Percentiles rank a stretch among this genome's conserved stretches.
Evolutionary conservation across 2,113 vertebrate species (phyloP).

Genomic region (Actenoides hombroni): DNA sequence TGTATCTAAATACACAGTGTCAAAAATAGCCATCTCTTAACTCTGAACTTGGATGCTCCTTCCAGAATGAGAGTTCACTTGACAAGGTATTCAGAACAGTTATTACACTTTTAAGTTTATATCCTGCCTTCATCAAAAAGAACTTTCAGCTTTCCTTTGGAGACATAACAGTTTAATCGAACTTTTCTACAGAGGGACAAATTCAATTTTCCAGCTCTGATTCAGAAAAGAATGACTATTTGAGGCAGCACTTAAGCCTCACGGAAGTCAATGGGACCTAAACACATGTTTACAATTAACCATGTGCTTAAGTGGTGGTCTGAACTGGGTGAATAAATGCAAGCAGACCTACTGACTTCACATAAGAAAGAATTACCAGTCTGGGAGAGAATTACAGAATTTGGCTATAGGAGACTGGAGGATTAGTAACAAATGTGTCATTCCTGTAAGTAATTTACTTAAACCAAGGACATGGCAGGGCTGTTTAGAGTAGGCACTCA

Average conservation of each 20-base stretch:
- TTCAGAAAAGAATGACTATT: conserved; percentile 29
- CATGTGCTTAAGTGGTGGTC: conserved; percentile 29
- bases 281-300: conserved; percentile 60
- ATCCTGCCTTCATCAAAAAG: not conserved
- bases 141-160: not conserved
- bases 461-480: conserved; percentile 51
- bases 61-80: not conserved
- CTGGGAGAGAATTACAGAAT: conserved; percentile 47
- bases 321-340: conserved; percentile 25
- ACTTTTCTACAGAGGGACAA: conserved; percentile 18
- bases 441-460: conserved; percentile 72
- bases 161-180: conserved; percentile 16
- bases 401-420: conserved; percentile 1
- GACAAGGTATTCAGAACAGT: not conserved
- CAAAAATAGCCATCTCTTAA: not conserved
- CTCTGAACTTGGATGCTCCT: not conserved
- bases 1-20: not conserved
- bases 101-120: not conserved
- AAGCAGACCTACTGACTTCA: conserved; percentile 13
- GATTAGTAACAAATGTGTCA: conserved; percentile 71
- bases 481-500: conserved; percentile 28
- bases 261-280: not conserved
- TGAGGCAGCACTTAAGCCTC: conserved; percentile 4
- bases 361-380: conserved; percentile 50
- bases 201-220: not conserved